These are phyloP conservation scores for Petromus typicus DNA, from an alignment of 2,113 vertebrate genomes.

Conservation along the genomic window DNA sequence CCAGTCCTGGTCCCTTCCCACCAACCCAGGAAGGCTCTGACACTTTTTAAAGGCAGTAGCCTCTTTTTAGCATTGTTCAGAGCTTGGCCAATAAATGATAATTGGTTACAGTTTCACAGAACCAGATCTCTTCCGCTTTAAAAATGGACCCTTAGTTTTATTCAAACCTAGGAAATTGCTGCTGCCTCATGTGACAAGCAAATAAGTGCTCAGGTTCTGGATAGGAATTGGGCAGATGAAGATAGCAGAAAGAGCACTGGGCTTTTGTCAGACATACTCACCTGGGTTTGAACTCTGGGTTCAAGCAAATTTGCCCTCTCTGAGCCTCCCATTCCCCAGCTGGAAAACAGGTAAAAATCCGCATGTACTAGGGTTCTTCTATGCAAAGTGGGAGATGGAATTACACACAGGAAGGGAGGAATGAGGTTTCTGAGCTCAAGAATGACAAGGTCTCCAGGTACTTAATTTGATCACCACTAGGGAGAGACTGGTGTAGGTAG, in stretches of 20 bases:
- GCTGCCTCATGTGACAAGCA: neutral
- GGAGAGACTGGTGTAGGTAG: neutral
- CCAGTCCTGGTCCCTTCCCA: neutral
- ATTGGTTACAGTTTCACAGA: neutral
- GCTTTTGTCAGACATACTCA: neutral
- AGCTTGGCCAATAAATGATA: neutral
- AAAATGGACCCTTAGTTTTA: neutral
- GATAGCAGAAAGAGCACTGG: neutral
- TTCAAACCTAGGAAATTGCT: neutral
- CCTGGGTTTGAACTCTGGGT: neutral
- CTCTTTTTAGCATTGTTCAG: constrained; percentile 15
- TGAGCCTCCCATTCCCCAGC: neutral
- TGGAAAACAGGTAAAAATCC: neutral
- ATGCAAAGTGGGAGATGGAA: neutral
- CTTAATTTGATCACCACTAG: neutral
- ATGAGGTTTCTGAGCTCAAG: constrained; percentile 21
- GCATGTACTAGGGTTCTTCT: neutral
- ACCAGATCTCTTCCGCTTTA: no score
- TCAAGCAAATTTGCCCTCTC: neutral
- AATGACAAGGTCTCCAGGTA: neutral
- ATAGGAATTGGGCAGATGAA: neutral
- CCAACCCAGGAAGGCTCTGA: neutral
- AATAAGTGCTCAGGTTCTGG: neutral
- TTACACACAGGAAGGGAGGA: neutral
- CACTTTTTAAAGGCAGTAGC: neutral